Evolutionary conservation across 2,888 invertebrate genomes (phyloP).

Genomic region (Ophioninae sp.): DNA sequence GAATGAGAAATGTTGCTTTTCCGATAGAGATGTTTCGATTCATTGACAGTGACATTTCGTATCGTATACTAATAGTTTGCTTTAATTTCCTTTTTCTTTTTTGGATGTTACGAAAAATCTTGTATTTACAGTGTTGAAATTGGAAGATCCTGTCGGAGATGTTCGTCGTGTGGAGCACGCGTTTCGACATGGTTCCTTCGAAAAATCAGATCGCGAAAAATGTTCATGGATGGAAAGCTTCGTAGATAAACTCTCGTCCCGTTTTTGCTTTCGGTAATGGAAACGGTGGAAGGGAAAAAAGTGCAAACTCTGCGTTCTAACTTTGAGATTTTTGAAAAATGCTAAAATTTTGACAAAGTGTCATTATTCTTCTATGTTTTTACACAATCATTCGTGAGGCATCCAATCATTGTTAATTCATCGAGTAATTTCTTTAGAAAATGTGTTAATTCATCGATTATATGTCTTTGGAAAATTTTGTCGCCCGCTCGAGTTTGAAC

Average conservation of each 20-base stretch:
- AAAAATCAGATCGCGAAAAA: not conserved
- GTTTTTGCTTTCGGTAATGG: too few relatives aligned
- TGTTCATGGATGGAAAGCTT: not conserved
- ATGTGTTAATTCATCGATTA: not conserved
- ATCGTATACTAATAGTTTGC: conserved; percentile 53
- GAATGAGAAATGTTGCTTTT: conserved; percentile 13
- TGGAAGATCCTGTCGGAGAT: conserved; percentile 65
- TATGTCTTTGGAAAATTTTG: not conserved
- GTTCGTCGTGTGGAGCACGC: conserved; percentile 44
- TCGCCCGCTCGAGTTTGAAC: too few relatives aligned
- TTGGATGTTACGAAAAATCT: conserved; percentile 51
- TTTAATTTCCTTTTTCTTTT: conserved; percentile 6
- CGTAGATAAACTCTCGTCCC: not conserved
- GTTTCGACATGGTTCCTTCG: not conserved
- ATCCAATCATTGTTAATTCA: not conserved
- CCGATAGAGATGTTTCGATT: conserved; percentile 25
- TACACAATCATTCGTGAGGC: not conserved
- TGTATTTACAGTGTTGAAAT: conserved; percentile 59
- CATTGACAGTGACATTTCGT: conserved; percentile 50
- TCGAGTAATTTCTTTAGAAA: not conserved
- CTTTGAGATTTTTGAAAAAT: not conserved
- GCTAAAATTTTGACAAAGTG: not conserved
- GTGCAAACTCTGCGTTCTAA: too few relatives aligned
- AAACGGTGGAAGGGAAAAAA: too few relatives aligned
- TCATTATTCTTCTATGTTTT: not conserved